Evolutionary conservation across 1,140 invertebrate genomes (phyloP).

Genomic region (Holotrichia oblita): DNA sequence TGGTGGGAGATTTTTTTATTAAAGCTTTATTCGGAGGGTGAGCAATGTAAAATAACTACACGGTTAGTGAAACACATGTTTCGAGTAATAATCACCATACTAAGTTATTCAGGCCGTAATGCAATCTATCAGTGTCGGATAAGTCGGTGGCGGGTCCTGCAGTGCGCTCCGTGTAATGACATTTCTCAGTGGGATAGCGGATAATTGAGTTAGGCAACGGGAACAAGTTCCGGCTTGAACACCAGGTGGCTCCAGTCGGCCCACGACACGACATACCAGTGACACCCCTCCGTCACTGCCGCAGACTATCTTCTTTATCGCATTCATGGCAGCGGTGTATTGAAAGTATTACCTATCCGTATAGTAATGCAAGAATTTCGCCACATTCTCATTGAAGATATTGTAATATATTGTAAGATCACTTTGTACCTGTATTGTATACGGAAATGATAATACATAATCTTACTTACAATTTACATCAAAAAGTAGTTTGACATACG

Average conservation of each 20-base stretch:
- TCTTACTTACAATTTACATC: too few relatives aligned
- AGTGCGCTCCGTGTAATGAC: conserved; percentile 42
- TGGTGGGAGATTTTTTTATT: background rate
- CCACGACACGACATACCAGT: conserved; percentile 21
- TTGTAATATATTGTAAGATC: too few relatives aligned
- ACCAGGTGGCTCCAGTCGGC: conserved; percentile 44
- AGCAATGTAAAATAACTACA: conserved; percentile 7
- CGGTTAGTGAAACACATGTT: conserved; percentile 35
- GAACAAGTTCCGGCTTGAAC: conserved; percentile 44
- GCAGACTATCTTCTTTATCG: background rate
- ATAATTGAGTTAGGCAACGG: conserved; percentile 49
- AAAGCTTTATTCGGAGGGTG: background rate
- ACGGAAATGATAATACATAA: too few relatives aligned
- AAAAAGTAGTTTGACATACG: too few relatives aligned
- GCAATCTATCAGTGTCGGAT: conserved; percentile 46
- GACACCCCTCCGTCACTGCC: background rate
- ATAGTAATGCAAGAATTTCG: background rate
- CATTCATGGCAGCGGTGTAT: background rate
- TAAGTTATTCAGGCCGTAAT: conserved; percentile 37
- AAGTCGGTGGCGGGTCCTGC: conserved; percentile 39
- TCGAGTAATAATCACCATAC: conserved; percentile 35
- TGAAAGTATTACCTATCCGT: background rate
- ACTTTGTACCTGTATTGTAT: too few relatives aligned
- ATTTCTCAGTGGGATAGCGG: conserved; percentile 47
- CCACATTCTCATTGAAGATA: background rate